These are phyloP conservation scores for Micropterix aruncella DNA, from an alignment of 2,888 invertebrate species.

Conservation along the genomic window DNA sequence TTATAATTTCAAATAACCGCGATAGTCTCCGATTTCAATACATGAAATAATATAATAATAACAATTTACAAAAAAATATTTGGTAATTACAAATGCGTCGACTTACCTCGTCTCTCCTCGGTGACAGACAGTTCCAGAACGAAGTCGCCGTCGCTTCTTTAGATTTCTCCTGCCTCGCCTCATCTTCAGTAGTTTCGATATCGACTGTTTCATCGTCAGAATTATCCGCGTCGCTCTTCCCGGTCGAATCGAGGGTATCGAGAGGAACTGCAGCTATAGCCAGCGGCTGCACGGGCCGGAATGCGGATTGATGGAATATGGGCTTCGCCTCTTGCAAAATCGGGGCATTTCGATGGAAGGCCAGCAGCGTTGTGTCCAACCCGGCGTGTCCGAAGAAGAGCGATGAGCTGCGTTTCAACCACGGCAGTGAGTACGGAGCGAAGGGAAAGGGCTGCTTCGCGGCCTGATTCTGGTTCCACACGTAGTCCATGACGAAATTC, in stretches of 20 bases:
- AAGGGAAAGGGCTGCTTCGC: constrained; percentile 39
- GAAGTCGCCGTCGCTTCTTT: neutral
- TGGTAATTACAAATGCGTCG: neutral
- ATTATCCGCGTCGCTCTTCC: constrained; percentile 35
- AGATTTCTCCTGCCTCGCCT: constrained; percentile 16
- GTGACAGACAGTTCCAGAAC: neutral
- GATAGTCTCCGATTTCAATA: no score
- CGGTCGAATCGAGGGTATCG: constrained; percentile 16
- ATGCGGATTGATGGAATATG: constrained; percentile 38
- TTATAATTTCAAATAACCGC: no score
- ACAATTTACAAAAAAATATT: no score
- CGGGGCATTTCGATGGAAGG: constrained; percentile 18
- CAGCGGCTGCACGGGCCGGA: constrained; percentile 35
- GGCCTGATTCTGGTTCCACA: constrained; percentile 56
- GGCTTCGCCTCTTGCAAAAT: constrained; percentile 18
- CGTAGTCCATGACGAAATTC: constrained; percentile 62
- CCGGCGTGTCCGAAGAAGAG: constrained; percentile 25
- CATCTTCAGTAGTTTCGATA: constrained; percentile 77
- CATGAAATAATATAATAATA: no score
- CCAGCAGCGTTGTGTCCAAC: constrained; percentile 29
- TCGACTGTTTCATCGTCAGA: constrained; percentile 76
- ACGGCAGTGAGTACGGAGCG: constrained; percentile 53
- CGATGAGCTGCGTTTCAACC: constrained; percentile 42
- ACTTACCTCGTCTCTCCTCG: neutral
- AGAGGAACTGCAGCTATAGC: constrained; percentile 19